Evolutionary conservation across 2,888 invertebrate genomes (phyloP), one percentile per base, ranked within the genome.

Genomic region (Anticlea derivata): DNA sequence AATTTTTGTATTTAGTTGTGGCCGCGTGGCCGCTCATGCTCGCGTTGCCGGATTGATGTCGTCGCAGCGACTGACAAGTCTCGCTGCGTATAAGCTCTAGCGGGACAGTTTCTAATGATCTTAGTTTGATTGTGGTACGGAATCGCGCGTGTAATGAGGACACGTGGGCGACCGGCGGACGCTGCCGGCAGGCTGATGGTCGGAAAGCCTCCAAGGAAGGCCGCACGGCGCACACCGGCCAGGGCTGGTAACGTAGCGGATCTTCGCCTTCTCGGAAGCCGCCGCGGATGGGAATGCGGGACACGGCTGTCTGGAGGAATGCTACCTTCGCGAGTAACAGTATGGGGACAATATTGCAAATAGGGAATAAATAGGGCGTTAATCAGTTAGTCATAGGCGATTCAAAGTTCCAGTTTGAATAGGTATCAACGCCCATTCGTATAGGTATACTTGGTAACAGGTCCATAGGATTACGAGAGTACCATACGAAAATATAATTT

Each of bases 101-200:
- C 78, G 78, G 75, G 77, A 73, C 78, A 75, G 75, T 70, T 69
- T 79, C 80, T 83, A 86, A 82, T 83, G 84, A 84, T 84, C 78
- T 76, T 74, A 66, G 75, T 66, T 75, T 78, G 77, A 82, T 80
- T 84, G 80, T 78, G 75, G 80, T 83, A 79, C 79, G 74, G 80
- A 78, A 83, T 79, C 70, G 74, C 75, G 75, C 68, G 73, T 78
- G 74, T 79, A 84, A 81, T 80, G 78, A 78, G 76, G 72, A 63
- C 80, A 79, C 78, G 83, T 83, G 78, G 84, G 83, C 80, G 80
- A 43, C 39, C 38, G 30, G 74, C 73, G 71, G 70, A 65, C 70
- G 68, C 27, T 66, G 68, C 68, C 70, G 68, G 20, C 43, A 22
- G 38, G 12, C 40, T 35, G 37, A 23, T 34, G 35, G 29, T 6